These are phyloP conservation scores for Melanotaenia maccullochi DNA, from an alignment of 2,797 vertebrate genomes.

Conservation along the genomic window DNA sequence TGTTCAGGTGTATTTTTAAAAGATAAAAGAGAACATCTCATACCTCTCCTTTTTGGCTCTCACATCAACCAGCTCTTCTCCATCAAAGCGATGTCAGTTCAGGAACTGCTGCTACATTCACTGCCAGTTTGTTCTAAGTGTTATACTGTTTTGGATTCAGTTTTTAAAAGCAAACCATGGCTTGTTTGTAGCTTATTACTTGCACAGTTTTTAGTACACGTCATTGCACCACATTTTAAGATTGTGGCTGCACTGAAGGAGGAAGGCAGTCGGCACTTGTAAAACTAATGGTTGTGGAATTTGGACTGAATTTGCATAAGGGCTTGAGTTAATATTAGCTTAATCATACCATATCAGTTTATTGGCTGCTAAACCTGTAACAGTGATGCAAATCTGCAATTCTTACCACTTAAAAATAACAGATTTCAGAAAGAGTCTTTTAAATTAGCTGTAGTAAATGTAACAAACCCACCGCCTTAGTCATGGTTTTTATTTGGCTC, in stretches of 20 bases:
- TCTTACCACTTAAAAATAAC: neutral
- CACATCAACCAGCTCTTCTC: conserved; percentile 19
- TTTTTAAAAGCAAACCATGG: conserved; percentile 16
- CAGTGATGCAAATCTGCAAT: neutral
- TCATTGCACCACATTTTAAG: conserved; percentile 23
- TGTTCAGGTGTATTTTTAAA: conserved; percentile 11
- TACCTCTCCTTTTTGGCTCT: conserved; percentile 18
- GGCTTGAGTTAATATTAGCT: conserved; percentile 1
- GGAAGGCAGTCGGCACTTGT: conserved; percentile 1
- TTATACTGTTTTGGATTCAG: conserved; percentile 9
- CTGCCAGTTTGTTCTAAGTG: conserved; percentile 9
- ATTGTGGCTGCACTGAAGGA: conserved; percentile 3
- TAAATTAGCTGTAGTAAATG: conserved; percentile 4
- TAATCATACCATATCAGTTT: neutral
- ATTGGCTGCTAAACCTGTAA: neutral
- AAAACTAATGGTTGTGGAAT: conserved; percentile 16
- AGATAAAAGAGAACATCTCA: conserved; percentile 8
- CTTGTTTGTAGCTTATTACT: neutral
- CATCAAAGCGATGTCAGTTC: conserved; percentile 6
- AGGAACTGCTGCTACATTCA: conserved; percentile 10
- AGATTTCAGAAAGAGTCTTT: neutral
- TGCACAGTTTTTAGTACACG: neutral
- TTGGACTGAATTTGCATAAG: conserved; percentile 1
- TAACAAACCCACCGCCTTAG: neutral
- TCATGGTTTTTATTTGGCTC: conserved; percentile 28